Evolutionary conservation across 2,888 invertebrate species (phyloP).

Genomic region (Melanchra persicariae): DNA sequence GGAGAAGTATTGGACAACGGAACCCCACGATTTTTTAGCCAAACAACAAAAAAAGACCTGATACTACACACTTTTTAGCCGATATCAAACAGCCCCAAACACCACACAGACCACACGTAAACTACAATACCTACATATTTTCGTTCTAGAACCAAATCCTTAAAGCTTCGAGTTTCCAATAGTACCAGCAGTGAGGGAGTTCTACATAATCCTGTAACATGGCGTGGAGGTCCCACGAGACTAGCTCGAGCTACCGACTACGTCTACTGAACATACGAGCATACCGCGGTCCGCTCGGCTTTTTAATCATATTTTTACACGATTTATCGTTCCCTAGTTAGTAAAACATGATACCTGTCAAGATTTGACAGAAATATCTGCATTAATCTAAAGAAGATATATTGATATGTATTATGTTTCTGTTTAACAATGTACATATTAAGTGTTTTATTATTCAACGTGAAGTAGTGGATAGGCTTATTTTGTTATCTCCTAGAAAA

Average conservation of each 20-base stretch:
- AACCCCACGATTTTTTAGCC: too few species aligned
- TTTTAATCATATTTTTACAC: slow-evolving; percentile 45
- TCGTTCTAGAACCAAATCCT: background rate
- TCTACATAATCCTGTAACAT: slow-evolving; percentile 44
- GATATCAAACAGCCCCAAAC: background rate
- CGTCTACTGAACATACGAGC: background rate
- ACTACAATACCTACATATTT: slow-evolving; percentile 17
- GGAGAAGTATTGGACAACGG: too few species aligned
- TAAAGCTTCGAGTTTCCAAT: slow-evolving; percentile 23
- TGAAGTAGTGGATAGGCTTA: too few species aligned
- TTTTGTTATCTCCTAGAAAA: too few species aligned
- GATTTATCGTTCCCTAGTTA: slow-evolving; percentile 55
- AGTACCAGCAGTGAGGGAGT: slow-evolving; percentile 17
- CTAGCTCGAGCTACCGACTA: slow-evolving; percentile 5
- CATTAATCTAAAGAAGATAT: slow-evolving; percentile 20
- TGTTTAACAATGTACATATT: background rate
- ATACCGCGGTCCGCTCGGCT: slow-evolving; percentile 7
- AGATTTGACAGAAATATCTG: slow-evolving; percentile 38
- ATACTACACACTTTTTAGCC: too few species aligned
- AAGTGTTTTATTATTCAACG: too few species aligned
- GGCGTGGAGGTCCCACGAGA: slow-evolving; percentile 48
- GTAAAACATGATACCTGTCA: slow-evolving; percentile 42
- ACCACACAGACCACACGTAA: background rate
- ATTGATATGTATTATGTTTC: slow-evolving; percentile 1
- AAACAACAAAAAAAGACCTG: background rate